Evolutionary conservation across 2,797 vertebrate species (phyloP), one percentile per base, ranked within the genome.

Genomic region (Pempheris klunzingeri): DNA sequence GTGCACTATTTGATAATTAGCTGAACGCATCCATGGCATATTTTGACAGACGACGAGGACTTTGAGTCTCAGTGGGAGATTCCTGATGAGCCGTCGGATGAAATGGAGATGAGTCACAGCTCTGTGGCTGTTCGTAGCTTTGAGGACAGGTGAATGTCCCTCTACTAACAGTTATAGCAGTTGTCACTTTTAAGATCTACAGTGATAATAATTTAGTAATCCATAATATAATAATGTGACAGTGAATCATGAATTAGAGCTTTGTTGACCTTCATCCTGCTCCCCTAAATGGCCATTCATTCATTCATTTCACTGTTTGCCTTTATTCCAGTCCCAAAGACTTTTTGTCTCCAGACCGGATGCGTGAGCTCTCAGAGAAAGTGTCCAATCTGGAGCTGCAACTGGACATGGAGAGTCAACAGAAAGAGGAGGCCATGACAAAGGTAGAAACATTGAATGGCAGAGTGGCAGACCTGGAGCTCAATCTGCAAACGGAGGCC

Each of bases 21-120:
- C 36, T 39, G 0, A 46, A 38, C 54, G 11, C 44, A 8, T n/a
- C 1, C 4, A 2, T 43, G 11, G 5, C 57, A 0, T 62, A 1
- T 76, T 68, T 81, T 32, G 57, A 63, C 74, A 95, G 94, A 94
- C 5, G 88, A 92, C 7, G 92, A 93, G 44, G 89, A 92, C 15
- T 94, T 93, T 80, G 90, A 93, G 10, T 61, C 87, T 32, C 77
- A 77, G 1, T 95, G 93, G 91, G 89, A 76, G 52, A 86, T 90
- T 41, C 65, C 84, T 3, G 92, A 94, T 0, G 94, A 94, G 77
- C 57, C 57, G 0, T 62, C 82, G 0, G 84, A 92, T 17, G 92
- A 94, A 4, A 81, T 90, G 78, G 94, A 94, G 20, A 85, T 78
- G 38, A 93, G 80, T 71, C 74, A 65, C 62, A 87, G 72, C 75